A percentile compares a stretch with the other conserved stretches of the same genome.
Evolutionary conservation across 2,888 invertebrate genomes (phyloP).

Genomic region (Heliconius ethilla): DNA sequence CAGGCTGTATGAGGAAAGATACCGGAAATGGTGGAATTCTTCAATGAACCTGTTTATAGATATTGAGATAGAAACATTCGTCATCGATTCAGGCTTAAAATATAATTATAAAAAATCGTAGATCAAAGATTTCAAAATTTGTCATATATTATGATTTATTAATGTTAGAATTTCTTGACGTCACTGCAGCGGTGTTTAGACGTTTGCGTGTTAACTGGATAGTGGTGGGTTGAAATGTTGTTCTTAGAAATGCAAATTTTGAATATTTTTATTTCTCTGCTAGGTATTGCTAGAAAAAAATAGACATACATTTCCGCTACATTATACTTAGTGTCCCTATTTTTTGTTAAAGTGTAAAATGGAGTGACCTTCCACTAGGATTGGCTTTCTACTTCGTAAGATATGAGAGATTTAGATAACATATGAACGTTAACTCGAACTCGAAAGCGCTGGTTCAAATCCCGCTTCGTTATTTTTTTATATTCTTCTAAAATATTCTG

Average conservation of each 20-base stretch:
- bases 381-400: not conserved
- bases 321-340: not conserved
- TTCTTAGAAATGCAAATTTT: not conserved
- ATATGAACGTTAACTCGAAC: too few species aligned
- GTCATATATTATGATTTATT: conserved; percentile 10
- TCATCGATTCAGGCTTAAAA: conserved; percentile 4
- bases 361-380: not conserved
- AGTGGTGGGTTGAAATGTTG: not conserved
- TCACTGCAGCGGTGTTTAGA: not conserved
- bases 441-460: too few species aligned
- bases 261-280: not conserved
- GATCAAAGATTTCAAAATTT: conserved; percentile 12
- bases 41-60: conserved; percentile 5
- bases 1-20: conserved; percentile 6
- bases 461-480: too few species aligned
- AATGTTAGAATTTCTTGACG: not conserved
- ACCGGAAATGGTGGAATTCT: conserved; percentile 24
- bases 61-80: conserved; percentile 11
- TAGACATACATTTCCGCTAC: not conserved
- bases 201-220: not conserved
- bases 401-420: not conserved
- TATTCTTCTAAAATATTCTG: too few species aligned
- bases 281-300: not conserved
- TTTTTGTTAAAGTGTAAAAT: not conserved
- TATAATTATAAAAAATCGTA: conserved; percentile 3